These are phyloP conservation scores for Hesperia comma DNA, from an alignment of 2,888 invertebrate species.

Conservation along the genomic window DNA sequence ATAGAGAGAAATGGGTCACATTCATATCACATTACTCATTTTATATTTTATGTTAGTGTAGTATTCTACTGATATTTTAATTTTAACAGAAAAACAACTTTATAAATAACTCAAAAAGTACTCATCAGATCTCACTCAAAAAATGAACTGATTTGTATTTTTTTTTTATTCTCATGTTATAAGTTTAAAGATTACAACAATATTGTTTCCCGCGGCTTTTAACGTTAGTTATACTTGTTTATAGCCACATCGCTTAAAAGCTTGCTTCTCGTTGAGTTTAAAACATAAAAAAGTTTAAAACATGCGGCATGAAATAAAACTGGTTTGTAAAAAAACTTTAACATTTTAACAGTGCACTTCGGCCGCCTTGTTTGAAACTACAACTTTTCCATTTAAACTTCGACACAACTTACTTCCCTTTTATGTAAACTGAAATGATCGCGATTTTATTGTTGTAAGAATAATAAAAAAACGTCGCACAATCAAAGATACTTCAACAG, in stretches of 20 bases:
- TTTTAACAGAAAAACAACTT: no score
- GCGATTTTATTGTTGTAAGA: not conserved
- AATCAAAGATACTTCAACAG: no score
- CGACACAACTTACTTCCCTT: slow-evolving; percentile 42
- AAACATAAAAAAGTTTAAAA: slow-evolving; percentile 26
- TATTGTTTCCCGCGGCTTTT: not conserved
- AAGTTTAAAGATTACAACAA: not conserved
- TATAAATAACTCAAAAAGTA: no score
- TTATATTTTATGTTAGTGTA: no score
- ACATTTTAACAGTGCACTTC: slow-evolving; percentile 64
- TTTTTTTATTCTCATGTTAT: no score
- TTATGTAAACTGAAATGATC: slow-evolving; percentile 25
- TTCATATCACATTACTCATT: no score
- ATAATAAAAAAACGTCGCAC: not conserved
- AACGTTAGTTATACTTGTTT: slow-evolving; percentile 10
- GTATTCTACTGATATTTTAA: no score
- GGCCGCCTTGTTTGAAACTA: slow-evolving; percentile 62
- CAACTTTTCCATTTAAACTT: slow-evolving; percentile 74
- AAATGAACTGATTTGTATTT: no score
- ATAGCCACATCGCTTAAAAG: slow-evolving; percentile 27
- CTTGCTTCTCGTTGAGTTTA: slow-evolving; percentile 24
- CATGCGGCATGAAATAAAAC: slow-evolving; percentile 42
- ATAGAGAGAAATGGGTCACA: no score
- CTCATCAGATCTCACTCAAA: no score
- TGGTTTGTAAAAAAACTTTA: slow-evolving; percentile 51